phyloP scores from a whole-genome alignment of 2,888 invertebrate genomes.

The Acrocyrtus sp. region DNA sequence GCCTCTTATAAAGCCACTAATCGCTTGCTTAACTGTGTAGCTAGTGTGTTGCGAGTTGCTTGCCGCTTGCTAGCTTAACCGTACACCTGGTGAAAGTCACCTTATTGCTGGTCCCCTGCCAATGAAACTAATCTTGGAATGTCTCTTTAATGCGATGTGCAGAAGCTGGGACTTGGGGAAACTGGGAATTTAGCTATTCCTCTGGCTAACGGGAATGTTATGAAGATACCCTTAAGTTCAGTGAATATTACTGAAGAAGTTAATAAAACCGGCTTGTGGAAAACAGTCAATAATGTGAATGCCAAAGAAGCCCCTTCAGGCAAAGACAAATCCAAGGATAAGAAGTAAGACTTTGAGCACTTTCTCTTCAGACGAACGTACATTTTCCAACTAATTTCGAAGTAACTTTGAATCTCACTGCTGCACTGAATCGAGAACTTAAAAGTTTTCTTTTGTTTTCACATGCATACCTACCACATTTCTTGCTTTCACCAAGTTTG shows the following conservation, averaged over 20 bases:
- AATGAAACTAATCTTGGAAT: too few relatives aligned
- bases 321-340: constrained; percentile 68
- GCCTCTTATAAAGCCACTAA: too few relatives aligned
- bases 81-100: too few relatives aligned
- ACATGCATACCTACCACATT: neutral
- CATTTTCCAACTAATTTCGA: too few relatives aligned
- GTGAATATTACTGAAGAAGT: constrained; percentile 95
- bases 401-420: too few relatives aligned
- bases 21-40: too few relatives aligned
- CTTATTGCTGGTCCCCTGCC: too few relatives aligned
- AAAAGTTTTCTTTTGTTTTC: neutral
- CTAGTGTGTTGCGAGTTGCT: too few relatives aligned
- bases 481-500: neutral
- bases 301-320: constrained; percentile 66
- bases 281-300: constrained; percentile 79
- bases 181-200: constrained; percentile 84
- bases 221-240: constrained; percentile 86
- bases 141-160: neutral
- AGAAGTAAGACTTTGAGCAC: too few relatives aligned
- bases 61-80: too few relatives aligned
- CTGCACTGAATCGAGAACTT: too few relatives aligned
- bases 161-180: constrained; percentile 54
- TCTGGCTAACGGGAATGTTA: constrained; percentile 86
- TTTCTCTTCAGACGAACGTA: too few relatives aligned
- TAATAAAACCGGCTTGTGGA: constrained; percentile 93